A percentile compares a stretch with the other conserved stretches of the same genome.
Evolutionary conservation across 2,113 vertebrate genomes (phyloP).

Genomic region (Capricornis sumatraensis): DNA sequence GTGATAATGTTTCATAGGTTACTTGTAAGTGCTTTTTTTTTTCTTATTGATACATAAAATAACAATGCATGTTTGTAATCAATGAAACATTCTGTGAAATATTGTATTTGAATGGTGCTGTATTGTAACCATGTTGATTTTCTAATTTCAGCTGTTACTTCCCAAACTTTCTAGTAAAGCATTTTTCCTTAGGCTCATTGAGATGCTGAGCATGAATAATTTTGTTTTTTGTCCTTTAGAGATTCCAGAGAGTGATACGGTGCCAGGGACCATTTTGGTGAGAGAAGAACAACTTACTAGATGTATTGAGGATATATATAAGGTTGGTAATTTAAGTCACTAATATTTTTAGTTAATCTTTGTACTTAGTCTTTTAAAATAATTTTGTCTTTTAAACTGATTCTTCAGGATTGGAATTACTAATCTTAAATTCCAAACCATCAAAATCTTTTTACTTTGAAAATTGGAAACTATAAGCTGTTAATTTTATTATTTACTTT

Average conservation of each 20-base stretch:
- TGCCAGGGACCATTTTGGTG: conserved; percentile 78
- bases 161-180: not conserved
- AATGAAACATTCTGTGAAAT: not conserved
- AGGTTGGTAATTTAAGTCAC: conserved; percentile 81
- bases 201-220: not conserved
- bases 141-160: not conserved
- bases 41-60: not conserved
- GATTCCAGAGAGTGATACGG: conserved; percentile 50
- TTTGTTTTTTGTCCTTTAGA: conserved; percentile 71
- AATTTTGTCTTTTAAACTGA: conserved; percentile 27
- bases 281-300: conserved; percentile 86
- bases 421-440: conserved; percentile 3
- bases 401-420: not conserved
- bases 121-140: not conserved
- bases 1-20: not conserved
- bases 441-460: conserved; percentile 2
- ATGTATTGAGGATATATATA: conserved; percentile 91
- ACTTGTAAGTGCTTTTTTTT: not conserved
- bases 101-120: not conserved
- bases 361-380: conserved; percentile 22
- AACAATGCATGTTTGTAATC: not conserved
- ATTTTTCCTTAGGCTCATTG: not conserved
- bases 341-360: conserved; percentile 33
- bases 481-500: conserved; percentile 1
- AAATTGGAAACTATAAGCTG: not conserved